phyloP scores from a whole-genome alignment of 2,113 vertebrate genomes.

The Microcebus jonahi region DNA sequence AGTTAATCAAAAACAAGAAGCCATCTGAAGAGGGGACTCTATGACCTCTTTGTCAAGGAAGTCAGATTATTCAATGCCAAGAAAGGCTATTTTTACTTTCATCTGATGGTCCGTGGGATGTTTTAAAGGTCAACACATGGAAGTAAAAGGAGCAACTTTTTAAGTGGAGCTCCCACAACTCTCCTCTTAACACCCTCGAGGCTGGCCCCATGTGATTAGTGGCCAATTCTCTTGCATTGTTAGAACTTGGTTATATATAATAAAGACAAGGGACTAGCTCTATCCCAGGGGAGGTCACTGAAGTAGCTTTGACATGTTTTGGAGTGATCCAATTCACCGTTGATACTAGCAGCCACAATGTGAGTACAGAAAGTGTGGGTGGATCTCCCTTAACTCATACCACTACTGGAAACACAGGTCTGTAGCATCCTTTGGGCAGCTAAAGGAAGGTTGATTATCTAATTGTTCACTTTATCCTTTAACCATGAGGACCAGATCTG shows the following conservation, averaged over 20 bases:
- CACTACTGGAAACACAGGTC: not conserved
- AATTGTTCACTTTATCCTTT: not conserved
- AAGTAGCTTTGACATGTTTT: not conserved
- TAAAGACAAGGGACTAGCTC: not conserved
- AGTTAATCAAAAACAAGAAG: constrained; percentile 68
- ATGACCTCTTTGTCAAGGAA: constrained; percentile 65
- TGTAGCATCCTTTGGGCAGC: not conserved
- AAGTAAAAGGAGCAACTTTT: not conserved
- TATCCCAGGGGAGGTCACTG: not conserved
- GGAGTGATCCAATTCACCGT: not conserved
- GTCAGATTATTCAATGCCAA: constrained; percentile 58
- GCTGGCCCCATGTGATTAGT: not conserved
- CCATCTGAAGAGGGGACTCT: constrained; percentile 26
- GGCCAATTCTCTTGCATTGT: not conserved
- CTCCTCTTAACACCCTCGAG: not conserved
- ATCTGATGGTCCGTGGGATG: not conserved
- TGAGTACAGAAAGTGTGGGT: not conserved
- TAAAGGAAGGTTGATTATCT: not conserved
- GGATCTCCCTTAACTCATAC: not conserved
- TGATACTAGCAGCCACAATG: not conserved
- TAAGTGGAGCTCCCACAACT: not conserved
- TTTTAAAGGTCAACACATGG: constrained; percentile 47
- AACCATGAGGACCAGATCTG: not conserved
- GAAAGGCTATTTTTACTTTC: constrained; percentile 67
- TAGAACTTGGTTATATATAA: not conserved